Base-by-base conservation (phyloP, 64 coral and sea anemone species). In the Stichodactyla mertensii region DNA sequence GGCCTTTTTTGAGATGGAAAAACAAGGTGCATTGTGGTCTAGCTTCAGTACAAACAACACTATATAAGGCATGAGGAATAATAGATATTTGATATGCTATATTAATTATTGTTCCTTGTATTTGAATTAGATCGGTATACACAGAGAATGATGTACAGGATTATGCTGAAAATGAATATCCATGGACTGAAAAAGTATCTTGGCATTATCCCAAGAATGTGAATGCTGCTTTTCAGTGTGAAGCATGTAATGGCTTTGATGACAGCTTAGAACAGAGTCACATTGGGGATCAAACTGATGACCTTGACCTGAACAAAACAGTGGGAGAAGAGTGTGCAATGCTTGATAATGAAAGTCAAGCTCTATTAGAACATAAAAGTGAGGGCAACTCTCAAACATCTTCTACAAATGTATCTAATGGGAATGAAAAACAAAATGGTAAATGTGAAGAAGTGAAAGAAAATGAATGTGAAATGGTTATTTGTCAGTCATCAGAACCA, bases 71-170 rank as follows among this genome's bases (percentile, higher is more conserved):
- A 45, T 45, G 36, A 45, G 36, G 36, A 45, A 45, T 45, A 45
- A 45, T 45, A 45, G 36, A 45, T 45, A 45, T 45, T 45, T 83
- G 4, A 52, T 51, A 13, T 51, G 20, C 4, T 4, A 66, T 9
- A 66, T 26, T 52, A 1, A 4, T 66, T 6, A 5, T n/a, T 13
- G 13, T 87, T 14, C 77, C 10, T 77, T 92, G 22, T 83, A 52
- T 14, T 91, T 85, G 74, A 18, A 6, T 16, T 13, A 92, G 90
- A 58, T 92, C 90, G 45, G 85, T 31, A 11, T 92, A 92, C 53
- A 82, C 79, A 82, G 85, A 92, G 19, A 86, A 92, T 83, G 64
- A 71, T 70, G 86, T 92, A 7, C 71, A 77, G 16, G 90, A 92
- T 55, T 92, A 92, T 18, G 7, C 71, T 70, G 60, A 67, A 57